Conservation (phyloP, 2,888 invertebrate genomes). For the Amblyjoppa fuscipennis region DNA sequence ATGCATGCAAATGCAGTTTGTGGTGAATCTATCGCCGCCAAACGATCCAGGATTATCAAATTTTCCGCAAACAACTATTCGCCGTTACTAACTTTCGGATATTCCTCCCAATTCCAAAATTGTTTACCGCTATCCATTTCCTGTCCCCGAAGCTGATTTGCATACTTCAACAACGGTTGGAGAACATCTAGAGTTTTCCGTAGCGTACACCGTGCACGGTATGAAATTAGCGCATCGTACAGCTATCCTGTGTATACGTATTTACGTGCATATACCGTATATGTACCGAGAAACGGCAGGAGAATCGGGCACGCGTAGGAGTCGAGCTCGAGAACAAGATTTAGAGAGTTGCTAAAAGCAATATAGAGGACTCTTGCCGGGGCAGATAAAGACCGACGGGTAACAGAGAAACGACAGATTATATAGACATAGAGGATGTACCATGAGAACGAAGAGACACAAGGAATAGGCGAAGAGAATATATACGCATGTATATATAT, state of each 20-base stretch:
- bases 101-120: neutral
- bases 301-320: neutral
- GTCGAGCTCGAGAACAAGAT: neutral
- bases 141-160: neutral
- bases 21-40: too few relatives aligned
- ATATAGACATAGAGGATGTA: neutral
- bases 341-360: constrained; percentile 8
- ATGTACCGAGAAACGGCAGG: neutral
- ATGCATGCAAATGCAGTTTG: neutral
- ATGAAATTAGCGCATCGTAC: constrained; percentile 7
- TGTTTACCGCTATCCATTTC: neutral
- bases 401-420: neutral
- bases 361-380: neutral
- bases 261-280: neutral
- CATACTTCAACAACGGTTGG: neutral
- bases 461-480: neutral
- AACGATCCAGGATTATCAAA: neutral
- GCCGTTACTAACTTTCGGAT: neutral
- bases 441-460: neutral
- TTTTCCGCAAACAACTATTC: neutral
- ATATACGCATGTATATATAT: neutral
- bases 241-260: neutral
- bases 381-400: neutral
- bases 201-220: neutral
- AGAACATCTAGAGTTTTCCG: neutral